A percentile compares a stretch with the other conserved stretches of the same genome.
phyloP scores from a whole-genome alignment of 2,888 invertebrate genomes.

The Phymatocera aterrima region DNA sequence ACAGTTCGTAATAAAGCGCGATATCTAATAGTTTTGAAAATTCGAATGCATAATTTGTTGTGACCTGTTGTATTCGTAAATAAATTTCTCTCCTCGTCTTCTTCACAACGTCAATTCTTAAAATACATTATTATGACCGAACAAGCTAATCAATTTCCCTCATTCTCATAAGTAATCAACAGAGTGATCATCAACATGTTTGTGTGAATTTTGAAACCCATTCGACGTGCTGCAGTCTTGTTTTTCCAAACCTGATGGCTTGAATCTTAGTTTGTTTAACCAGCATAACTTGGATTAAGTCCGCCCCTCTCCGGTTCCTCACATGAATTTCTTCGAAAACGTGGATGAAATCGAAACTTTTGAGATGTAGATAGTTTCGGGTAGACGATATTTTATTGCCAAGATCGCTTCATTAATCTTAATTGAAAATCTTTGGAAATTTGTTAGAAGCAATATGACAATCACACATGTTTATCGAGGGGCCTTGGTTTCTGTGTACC shows the following conservation, averaged over 20 bases:
- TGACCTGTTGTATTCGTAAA: not conserved
- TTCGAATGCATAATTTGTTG: not conserved
- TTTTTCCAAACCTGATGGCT: not conserved
- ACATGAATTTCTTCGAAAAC: too few relatives aligned
- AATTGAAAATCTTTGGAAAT: not conserved
- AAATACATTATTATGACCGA: too few relatives aligned
- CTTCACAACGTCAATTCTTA: not conserved
- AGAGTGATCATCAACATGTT: not conserved
- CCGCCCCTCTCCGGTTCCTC: not conserved
- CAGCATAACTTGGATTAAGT: not conserved
- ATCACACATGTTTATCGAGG: not conserved
- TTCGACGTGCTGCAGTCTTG: not conserved
- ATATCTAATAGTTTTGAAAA: not conserved
- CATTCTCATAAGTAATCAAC: not conserved
- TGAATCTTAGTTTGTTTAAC: not conserved
- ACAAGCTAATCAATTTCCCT: too few relatives aligned
- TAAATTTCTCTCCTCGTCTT: not conserved
- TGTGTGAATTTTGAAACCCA: not conserved
- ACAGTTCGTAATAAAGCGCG: too few relatives aligned
- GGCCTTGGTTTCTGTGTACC: conserved; percentile 33
- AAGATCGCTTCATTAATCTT: not conserved
- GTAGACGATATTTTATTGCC: not conserved
- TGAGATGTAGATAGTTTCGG: too few relatives aligned
- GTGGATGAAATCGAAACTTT: too few relatives aligned
- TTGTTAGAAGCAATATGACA: not conserved